phyloP scores from a whole-genome alignment of 30 jellyfish, hydroid and myxozoan species.

The Mastigias papua region DNA sequence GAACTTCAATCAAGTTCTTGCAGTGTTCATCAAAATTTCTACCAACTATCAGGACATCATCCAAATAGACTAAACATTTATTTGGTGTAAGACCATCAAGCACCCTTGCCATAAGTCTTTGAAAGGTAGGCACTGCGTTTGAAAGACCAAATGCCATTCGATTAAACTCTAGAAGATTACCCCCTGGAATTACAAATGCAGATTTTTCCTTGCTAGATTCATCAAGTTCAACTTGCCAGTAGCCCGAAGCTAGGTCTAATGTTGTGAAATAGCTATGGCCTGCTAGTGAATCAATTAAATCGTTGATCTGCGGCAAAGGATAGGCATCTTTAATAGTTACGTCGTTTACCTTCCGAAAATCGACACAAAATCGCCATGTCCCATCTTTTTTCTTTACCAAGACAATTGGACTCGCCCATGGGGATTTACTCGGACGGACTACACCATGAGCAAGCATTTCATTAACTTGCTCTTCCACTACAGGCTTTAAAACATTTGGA shows the following conservation, averaged over 20 bases:
- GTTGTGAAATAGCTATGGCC: constrained; percentile 20
- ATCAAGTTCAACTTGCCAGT: too few species aligned
- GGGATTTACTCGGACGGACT: constrained; percentile 41
- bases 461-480: neutral
- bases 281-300: neutral
- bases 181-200: too few species aligned
- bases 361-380: constrained; percentile 37
- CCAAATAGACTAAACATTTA: too few species aligned
- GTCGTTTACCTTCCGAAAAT: constrained; percentile 28
- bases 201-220: too few species aligned
- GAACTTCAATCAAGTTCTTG: too few species aligned
- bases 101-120: too few species aligned
- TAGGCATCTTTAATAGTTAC: constrained; percentile 47
- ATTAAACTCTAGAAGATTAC: too few species aligned
- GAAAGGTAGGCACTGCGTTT: too few species aligned
- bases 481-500: neutral
- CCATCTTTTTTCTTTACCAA: constrained; percentile 62
- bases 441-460: constrained; percentile 43
- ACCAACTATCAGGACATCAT: too few species aligned
- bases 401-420: constrained; percentile 67
- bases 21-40: too few species aligned
- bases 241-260: neutral
- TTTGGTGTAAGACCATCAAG: too few species aligned
- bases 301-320: constrained; percentile 37
- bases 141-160: too few species aligned